Percentiles rank a stretch among this genome's conserved stretches.
Conservation (phyloP, 1,140 invertebrate species). For the Cephus cinctus region DNA sequence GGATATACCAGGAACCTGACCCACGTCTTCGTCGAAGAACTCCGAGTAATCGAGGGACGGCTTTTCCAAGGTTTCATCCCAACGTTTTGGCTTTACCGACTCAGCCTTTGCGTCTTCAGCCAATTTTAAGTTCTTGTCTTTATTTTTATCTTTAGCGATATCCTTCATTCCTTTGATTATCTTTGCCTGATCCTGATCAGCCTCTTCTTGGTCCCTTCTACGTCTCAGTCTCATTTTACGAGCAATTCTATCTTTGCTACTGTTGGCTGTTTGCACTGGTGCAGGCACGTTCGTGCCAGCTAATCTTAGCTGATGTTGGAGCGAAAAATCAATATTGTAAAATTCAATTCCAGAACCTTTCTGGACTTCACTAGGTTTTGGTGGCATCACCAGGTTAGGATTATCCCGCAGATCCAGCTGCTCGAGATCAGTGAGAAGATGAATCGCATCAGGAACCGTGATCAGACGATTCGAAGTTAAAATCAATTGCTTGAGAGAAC, state of each 20-base stretch:
- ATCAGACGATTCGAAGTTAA: conserved; percentile 92
- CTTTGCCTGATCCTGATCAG: conserved; percentile 91
- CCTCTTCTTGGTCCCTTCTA: conserved; percentile 72
- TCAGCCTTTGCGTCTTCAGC: conserved; percentile 65
- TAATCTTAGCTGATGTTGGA: conserved; percentile 89
- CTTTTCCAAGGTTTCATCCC: conserved; percentile 93
- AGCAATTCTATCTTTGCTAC: conserved; percentile 86
- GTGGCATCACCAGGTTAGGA: conserved; percentile 96
- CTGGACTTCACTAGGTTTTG: conserved; percentile 84
- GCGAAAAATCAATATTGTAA: conserved; percentile 99
- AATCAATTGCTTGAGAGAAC: conserved; percentile 92
- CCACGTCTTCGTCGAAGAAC: conserved; percentile 97
- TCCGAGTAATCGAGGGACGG: conserved; percentile 98
- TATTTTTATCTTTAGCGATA: conserved; percentile 87
- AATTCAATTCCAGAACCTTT: conserved; percentile 85
- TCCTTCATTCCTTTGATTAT: conserved; percentile 98
- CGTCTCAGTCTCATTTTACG: conserved; percentile 85
- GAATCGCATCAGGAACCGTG: conserved; percentile 96
- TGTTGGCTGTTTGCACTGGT: conserved; percentile 64
- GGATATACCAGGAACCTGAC: conserved; percentile 82
- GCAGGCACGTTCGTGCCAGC: conserved; percentile 86
- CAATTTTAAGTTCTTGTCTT: conserved; percentile 61
- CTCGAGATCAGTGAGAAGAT: conserved; percentile 89
- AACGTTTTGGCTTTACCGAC: conserved; percentile 78
- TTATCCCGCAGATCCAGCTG: conserved; percentile 90